phyloP scores from a whole-genome alignment of 2,888 invertebrate genomes.

The Psylliodes chrysocephalus region DNA sequence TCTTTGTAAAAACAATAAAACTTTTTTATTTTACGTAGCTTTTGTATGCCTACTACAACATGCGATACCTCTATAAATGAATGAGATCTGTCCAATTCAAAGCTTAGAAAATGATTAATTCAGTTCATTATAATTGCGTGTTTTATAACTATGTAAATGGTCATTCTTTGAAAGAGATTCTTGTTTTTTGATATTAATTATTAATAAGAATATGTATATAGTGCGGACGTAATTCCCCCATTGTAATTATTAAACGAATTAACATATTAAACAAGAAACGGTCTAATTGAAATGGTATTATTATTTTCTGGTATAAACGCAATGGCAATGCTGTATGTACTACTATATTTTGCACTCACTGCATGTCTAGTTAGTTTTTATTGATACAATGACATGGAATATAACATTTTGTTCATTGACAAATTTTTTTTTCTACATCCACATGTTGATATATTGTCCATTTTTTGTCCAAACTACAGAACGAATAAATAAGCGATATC shows the following conservation, averaged over 20 bases:
- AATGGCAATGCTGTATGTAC: too few species aligned
- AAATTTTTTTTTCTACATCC: too few species aligned
- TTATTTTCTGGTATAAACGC: too few species aligned
- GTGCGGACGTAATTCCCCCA: background rate
- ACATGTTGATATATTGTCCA: too few species aligned
- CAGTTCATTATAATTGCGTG: conserved; percentile 3
- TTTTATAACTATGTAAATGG: conserved; percentile 8
- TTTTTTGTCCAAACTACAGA: too few species aligned
- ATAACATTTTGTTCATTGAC: too few species aligned
- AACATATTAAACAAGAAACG: background rate
- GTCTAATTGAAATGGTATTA: too few species aligned
- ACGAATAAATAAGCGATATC: too few species aligned
- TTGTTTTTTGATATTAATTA: conserved; percentile 3
- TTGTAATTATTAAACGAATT: background rate
- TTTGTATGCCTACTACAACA: conserved; percentile 1
- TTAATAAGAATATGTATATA: background rate
- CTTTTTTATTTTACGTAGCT: background rate
- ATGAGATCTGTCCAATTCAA: background rate
- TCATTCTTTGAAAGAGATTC: conserved; percentile 1
- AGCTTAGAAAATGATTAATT: conserved; percentile 2
- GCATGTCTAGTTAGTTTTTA: too few species aligned
- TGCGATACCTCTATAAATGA: conserved; percentile 1
- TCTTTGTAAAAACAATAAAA: conserved; percentile 2
- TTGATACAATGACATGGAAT: too few species aligned
- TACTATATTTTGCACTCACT: too few species aligned